These are phyloP conservation scores for Sericinus montela DNA, from an alignment of 2,888 invertebrate genomes.

Conservation along the genomic window DNA sequence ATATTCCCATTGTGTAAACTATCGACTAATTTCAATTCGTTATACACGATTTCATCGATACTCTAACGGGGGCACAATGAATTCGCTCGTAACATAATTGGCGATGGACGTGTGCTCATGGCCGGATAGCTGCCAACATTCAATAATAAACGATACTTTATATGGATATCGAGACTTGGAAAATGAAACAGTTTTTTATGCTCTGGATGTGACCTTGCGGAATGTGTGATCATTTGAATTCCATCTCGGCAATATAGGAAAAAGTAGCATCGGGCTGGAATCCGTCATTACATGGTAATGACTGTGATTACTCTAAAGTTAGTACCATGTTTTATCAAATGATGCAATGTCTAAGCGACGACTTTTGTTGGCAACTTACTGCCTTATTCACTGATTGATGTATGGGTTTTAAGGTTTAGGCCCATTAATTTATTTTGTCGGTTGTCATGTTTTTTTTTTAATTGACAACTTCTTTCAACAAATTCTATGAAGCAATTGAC, in stretches of 20 bases:
- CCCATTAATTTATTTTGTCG: too few relatives aligned
- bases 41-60: constrained; percentile 23
- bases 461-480: too few relatives aligned
- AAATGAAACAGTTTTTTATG: constrained; percentile 24
- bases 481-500: too few relatives aligned
- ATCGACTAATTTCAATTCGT: constrained; percentile 14
- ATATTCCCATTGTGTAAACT: background rate
- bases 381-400: too few relatives aligned
- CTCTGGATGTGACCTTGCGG: background rate
- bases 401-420: too few relatives aligned
- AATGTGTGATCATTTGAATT: constrained; percentile 12
- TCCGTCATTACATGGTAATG: background rate
- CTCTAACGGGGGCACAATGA: constrained; percentile 35
- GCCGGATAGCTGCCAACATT: constrained; percentile 33
- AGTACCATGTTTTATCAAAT: too few relatives aligned
- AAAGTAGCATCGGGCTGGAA: background rate
- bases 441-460: too few relatives aligned
- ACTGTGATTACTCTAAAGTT: background rate
- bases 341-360: too few relatives aligned
- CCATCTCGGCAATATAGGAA: background rate
- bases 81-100: constrained; percentile 19
- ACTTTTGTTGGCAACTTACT: too few relatives aligned
- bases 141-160: constrained; percentile 14
- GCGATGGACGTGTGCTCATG: constrained; percentile 24
- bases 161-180: background rate